These are phyloP conservation scores for Ganaspis brasiliensis DNA, from an alignment of 2,888 invertebrate genomes.

Conservation along the genomic window DNA sequence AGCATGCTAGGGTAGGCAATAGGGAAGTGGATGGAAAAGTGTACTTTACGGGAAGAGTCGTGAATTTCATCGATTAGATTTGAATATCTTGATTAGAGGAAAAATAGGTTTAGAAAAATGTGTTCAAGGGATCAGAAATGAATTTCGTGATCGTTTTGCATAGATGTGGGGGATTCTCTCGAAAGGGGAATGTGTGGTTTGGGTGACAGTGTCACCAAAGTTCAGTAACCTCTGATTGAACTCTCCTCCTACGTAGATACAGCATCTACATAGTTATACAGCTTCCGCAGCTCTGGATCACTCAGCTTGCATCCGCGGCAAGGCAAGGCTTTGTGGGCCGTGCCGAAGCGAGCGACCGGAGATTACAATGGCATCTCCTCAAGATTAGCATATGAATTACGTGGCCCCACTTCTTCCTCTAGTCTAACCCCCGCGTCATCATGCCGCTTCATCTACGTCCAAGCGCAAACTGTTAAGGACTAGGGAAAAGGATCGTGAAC, in stretches of 20 bases:
- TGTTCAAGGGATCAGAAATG: constrained; percentile 51
- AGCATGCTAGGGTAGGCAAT: not conserved
- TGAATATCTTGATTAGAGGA: constrained; percentile 14
- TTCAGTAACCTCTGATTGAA: constrained; percentile 75
- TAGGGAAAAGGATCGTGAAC: constrained; percentile 11
- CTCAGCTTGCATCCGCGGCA: constrained; percentile 75
- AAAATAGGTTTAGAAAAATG: constrained; percentile 53
- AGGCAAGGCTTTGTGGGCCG: constrained; percentile 78
- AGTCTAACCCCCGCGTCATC: constrained; percentile 16
- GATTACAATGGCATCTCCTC: constrained; percentile 80
- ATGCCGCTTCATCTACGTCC: constrained; percentile 35
- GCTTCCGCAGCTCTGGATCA: constrained; percentile 70
- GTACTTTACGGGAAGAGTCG: not conserved
- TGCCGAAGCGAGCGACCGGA: constrained; percentile 77
- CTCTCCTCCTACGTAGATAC: constrained; percentile 68
- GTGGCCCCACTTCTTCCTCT: constrained; percentile 67
- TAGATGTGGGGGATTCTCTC: constrained; percentile 32
- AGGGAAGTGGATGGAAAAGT: not conserved
- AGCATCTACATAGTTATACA: constrained; percentile 72
- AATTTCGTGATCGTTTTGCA: constrained; percentile 46
- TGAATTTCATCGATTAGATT: constrained; percentile 1
- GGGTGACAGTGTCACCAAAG: constrained; percentile 66
- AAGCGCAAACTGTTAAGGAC: constrained; percentile 37
- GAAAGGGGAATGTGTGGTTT: constrained; percentile 33
- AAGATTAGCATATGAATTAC: constrained; percentile 81